phyloP scores from a whole-genome alignment of 2,888 invertebrate genomes.

The Tachystola acroxantha region DNA sequence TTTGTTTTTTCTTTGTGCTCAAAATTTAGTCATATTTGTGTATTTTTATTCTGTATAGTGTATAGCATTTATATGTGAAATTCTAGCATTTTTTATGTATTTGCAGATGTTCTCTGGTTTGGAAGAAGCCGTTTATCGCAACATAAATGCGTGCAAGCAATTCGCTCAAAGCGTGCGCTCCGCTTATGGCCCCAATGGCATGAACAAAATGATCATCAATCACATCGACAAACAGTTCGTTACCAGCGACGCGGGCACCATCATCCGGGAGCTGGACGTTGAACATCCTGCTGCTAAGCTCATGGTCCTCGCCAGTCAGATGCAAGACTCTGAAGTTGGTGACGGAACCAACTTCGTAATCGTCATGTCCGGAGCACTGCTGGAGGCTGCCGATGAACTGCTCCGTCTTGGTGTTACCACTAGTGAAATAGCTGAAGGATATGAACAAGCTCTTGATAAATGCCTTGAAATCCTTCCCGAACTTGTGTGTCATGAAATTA shows the following conservation, averaged over 20 bases:
- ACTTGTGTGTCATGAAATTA: constrained; percentile 88
- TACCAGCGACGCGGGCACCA: constrained; percentile 99
- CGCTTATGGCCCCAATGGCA: constrained; percentile 98
- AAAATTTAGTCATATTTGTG: no score
- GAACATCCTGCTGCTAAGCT: constrained; percentile 99
- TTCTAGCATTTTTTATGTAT: no score
- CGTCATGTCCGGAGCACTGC: constrained; percentile 93
- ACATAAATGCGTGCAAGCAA: constrained; percentile 97
- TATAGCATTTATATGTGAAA: no score
- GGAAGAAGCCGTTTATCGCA: constrained; percentile 98
- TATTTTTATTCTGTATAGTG: no score
- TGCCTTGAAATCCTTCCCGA: constrained; percentile 92
- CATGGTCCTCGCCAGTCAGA: constrained; percentile 96
- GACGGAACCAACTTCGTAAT: constrained; percentile 99
- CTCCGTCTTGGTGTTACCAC: constrained; percentile 97
- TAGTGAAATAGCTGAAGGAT: constrained; percentile 97
- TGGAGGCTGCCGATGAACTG: constrained; percentile 95
- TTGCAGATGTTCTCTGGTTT: constrained; percentile 89
- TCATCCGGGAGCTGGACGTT: constrained; percentile 96
- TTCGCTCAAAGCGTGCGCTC: constrained; percentile 95
- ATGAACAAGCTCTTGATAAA: constrained; percentile 93
- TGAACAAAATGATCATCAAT: constrained; percentile 99
- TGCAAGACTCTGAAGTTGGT: constrained; percentile 99
- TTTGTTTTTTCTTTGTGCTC: no score
- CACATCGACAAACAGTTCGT: constrained; percentile 99